Base-by-base conservation (phyloP, 2,888 invertebrate species). In the Operophtera brumata region DNA sequence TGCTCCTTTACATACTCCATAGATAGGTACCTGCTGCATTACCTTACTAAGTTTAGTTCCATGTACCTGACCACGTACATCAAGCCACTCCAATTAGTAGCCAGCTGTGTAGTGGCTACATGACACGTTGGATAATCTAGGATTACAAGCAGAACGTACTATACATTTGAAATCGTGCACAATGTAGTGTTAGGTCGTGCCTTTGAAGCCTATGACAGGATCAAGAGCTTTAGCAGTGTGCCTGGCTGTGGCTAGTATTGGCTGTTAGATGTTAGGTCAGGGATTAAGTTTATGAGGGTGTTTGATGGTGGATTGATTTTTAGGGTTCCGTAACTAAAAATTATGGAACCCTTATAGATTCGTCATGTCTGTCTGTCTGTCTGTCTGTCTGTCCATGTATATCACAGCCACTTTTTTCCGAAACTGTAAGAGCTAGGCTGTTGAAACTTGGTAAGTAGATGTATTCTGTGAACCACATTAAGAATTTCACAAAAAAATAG, bases 201-300 rank as follows among this genome's bases (percentile, higher is more conserved):
- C 84, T 84, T 85, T 81, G 83, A 82, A 78, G 83, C 83, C 85
- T 86, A 78, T 82, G 82, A 78, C 77, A 75, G 88, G 88, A 89
- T 89, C 86, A 88, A 81, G 82, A 75, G 77, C 30, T 34, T 35
- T 47, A 9, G 7, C 28, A 49, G 44, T 28, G 20, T 43, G 47
- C 43, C 28, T 40, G 35, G 40, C 46, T 35, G 25, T 26, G 26
- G 26, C 35, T 35, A 14, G 43, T 6, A 39, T 47, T 37, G 47
- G 42, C 47, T 44, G 41, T 28, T 36, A 42, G 37, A 20, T 34
- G 26, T 53, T 47, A 42, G 51, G 42, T 47, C 47, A 43, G 11
- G 47, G 53, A 53, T 43, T 53, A 40, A 20, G 52, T 30, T 45
- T 30, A 47, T 7, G 39, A 47, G 32, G 39, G 2, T 11, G 30